Conservation (phyloP, 2,113 vertebrate genomes). For the Mionectes macconnelli region DNA sequence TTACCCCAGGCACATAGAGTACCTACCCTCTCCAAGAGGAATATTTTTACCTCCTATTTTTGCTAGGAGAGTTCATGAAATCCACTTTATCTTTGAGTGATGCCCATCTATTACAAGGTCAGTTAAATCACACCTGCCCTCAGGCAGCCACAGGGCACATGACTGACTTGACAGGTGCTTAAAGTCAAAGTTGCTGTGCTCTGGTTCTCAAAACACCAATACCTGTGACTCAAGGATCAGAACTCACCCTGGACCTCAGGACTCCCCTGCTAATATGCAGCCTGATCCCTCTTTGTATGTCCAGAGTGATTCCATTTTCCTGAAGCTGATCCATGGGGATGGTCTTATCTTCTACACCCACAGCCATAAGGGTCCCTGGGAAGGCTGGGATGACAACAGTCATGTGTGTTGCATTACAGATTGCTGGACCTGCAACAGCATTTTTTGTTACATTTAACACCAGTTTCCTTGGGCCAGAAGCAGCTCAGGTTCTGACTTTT, state of each 20-base stretch:
- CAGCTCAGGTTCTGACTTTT: background rate
- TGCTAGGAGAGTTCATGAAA: background rate
- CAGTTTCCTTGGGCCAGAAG: background rate
- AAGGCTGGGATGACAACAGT: conserved; percentile 69
- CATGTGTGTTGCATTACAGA: conserved; percentile 74
- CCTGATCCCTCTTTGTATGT: conserved; percentile 36
- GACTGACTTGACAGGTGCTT: background rate
- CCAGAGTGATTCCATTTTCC: conserved; percentile 37
- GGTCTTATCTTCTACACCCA: conserved; percentile 21
- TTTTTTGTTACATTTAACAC: background rate
- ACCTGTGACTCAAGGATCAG: background rate
- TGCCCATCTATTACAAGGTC: background rate
- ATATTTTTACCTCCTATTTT: background rate
- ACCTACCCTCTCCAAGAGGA: background rate
- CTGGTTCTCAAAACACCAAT: background rate
- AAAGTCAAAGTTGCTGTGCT: background rate
- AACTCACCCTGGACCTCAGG: conserved; percentile 63
- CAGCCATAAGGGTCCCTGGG: conserved; percentile 48
- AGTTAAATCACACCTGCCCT: background rate
- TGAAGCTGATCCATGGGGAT: conserved; percentile 29
- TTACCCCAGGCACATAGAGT: background rate
- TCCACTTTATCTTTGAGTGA: background rate
- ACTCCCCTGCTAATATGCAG: conserved; percentile 50
- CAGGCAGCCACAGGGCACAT: background rate
- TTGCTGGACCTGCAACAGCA: conserved; percentile 53